phyloP scores from a whole-genome alignment of 2,888 invertebrate species.

The Caenorhabditis zanzibari region DNA sequence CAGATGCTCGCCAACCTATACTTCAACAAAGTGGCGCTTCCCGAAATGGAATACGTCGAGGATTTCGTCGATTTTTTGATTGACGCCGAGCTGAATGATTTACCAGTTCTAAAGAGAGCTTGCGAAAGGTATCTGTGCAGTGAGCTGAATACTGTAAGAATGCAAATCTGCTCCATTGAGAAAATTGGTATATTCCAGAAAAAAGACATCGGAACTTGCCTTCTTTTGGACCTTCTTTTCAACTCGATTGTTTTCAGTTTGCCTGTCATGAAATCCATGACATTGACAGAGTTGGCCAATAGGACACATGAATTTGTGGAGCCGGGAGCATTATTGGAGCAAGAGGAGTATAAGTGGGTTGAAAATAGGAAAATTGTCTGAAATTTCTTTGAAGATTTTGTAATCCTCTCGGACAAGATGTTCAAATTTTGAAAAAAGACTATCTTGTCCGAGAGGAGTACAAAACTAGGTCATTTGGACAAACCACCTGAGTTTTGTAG shows the following conservation, averaged over 20 bases:
- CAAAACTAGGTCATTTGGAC: neutral
- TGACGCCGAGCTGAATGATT: conserved; percentile 83
- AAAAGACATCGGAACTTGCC: conserved; percentile 79
- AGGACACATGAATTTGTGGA: conserved; percentile 77
- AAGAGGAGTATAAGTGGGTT: conserved; percentile 79
- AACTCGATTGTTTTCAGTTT: conserved; percentile 82
- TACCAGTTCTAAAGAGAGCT: conserved; percentile 82
- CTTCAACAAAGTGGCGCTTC: conserved; percentile 82
- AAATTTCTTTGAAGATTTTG: neutral
- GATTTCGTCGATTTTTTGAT: conserved; percentile 78
- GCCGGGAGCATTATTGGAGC: conserved; percentile 76
- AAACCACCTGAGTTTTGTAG: too few relatives aligned
- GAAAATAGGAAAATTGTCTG: too few relatives aligned
- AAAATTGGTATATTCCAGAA: conserved; percentile 69
- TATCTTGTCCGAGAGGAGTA: neutral
- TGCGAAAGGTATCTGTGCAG: conserved; percentile 82
- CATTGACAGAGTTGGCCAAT: conserved; percentile 78
- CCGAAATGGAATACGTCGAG: conserved; percentile 83
- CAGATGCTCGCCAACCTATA: conserved; percentile 81
- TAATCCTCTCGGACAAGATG: neutral
- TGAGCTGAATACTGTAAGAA: conserved; percentile 79
- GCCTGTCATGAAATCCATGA: conserved; percentile 83
- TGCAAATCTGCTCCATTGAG: neutral
- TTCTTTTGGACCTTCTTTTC: conserved; percentile 82
- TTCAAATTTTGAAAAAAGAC: neutral